phyloP scores from a whole-genome alignment of 2,113 vertebrate species.

The Peromyscus polionotus region DNA sequence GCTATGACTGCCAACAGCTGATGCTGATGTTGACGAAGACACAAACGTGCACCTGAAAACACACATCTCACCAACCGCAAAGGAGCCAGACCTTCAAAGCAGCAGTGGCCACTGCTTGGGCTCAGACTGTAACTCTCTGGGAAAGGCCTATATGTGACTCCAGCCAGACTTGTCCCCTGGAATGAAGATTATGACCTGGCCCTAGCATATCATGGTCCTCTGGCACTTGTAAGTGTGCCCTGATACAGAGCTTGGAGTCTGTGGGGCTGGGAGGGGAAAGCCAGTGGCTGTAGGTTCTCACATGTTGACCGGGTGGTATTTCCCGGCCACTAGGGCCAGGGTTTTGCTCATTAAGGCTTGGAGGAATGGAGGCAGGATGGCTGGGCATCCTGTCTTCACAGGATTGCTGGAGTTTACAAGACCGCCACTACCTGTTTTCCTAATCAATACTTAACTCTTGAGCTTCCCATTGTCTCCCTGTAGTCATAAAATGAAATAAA shows the following conservation, averaged over 20 bases:
- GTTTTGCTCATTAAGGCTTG: background rate
- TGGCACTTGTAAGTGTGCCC: background rate
- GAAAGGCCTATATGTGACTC: accelerated
- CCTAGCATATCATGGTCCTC: background rate
- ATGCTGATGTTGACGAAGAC: background rate
- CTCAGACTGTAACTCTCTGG: background rate
- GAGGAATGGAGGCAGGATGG: background rate
- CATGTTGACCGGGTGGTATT: accelerated
- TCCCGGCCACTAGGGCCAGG: accelerated
- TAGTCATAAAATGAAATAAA: background rate
- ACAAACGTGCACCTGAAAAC: background rate
- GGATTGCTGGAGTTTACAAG: background rate
- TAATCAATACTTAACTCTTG: accelerated
- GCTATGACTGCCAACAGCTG: accelerated
- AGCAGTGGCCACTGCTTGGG: accelerated
- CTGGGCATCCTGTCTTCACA: accelerated
- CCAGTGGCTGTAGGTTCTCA: background rate
- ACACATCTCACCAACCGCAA: background rate
- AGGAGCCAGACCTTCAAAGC: background rate
- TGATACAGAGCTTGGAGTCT: background rate
- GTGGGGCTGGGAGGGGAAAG: no score
- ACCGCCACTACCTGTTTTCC: background rate
- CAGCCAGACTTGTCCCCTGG: background rate
- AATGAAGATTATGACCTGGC: background rate
- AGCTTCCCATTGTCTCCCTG: background rate